Conservation (phyloP, 2,113 vertebrate genomes). For the Eptesicus fuscus region DNA sequence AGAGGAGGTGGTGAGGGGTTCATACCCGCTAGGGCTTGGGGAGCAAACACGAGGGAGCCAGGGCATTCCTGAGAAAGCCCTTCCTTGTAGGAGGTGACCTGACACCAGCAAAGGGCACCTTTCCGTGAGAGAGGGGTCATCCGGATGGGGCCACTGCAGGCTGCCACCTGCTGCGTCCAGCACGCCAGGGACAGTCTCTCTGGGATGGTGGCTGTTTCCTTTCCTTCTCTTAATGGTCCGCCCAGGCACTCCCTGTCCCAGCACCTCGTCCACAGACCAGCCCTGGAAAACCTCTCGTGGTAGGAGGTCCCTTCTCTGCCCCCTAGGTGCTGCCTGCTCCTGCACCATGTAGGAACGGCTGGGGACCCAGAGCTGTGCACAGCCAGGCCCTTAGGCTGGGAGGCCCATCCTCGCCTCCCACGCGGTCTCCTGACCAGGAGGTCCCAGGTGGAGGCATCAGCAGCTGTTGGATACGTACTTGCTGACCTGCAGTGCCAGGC, state of each 20-base stretch:
- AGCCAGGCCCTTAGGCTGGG: neutral
- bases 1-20: too few relatives aligned
- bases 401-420: neutral
- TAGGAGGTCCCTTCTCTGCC: neutral
- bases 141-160: neutral
- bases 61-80: neutral
- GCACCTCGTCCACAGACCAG: neutral
- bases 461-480: neutral
- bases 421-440: neutral
- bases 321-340: neutral
- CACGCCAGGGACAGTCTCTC: neutral
- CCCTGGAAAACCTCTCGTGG: neutral
- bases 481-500: neutral
- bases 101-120: neutral
- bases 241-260: neutral
- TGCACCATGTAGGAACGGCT: neutral
- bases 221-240: neutral
- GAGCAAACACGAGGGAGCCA: neutral
- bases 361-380: neutral
- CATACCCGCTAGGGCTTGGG: neutral
- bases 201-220: neutral
- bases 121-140: neutral
- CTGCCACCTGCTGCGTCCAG: neutral
- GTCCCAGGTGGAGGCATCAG: neutral
- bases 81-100: neutral